Conservation (phyloP, 2,888 invertebrate genomes). For the Lochmaea crataegi region DNA sequence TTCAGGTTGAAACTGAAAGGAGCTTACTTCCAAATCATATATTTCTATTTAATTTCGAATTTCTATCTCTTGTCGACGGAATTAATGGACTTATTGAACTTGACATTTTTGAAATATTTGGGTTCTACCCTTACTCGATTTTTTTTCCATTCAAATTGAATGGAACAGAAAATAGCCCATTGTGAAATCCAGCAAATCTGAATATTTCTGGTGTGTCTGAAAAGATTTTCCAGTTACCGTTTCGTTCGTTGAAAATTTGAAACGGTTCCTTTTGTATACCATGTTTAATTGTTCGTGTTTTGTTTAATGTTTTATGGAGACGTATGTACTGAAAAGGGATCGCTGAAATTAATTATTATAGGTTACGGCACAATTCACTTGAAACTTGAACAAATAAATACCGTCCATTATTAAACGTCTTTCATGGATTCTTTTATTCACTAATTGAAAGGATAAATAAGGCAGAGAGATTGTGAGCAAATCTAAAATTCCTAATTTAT, state of each 20-base stretch:
- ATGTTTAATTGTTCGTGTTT: slow-evolving; percentile 30
- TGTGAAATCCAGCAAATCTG: slow-evolving; percentile 30
- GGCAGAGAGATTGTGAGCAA: too few species aligned
- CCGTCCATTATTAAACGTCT: too few species aligned
- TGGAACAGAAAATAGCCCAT: slow-evolving; percentile 36
- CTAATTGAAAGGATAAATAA: too few species aligned
- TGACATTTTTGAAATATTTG: slow-evolving; percentile 31
- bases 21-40: neutral
- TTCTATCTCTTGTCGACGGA: slow-evolving; percentile 16
- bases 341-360: neutral
- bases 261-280: slow-evolving; percentile 22
- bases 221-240: slow-evolving; percentile 33
- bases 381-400: neutral
- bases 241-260: slow-evolving; percentile 16
- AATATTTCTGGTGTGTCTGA: slow-evolving; percentile 29
- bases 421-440: too few species aligned
- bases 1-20: neutral
- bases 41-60: slow-evolving; percentile 22
- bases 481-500: too few species aligned
- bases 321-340: slow-evolving; percentile 6
- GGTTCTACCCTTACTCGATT: slow-evolving; percentile 29
- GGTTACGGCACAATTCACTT: neutral
- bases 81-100: slow-evolving; percentile 36
- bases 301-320: slow-evolving; percentile 25
- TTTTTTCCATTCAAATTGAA: slow-evolving; percentile 32